These are phyloP conservation scores for Chymomyza caudatula DNA, from an alignment of 2,888 invertebrate species.

Conservation along the genomic window DNA sequence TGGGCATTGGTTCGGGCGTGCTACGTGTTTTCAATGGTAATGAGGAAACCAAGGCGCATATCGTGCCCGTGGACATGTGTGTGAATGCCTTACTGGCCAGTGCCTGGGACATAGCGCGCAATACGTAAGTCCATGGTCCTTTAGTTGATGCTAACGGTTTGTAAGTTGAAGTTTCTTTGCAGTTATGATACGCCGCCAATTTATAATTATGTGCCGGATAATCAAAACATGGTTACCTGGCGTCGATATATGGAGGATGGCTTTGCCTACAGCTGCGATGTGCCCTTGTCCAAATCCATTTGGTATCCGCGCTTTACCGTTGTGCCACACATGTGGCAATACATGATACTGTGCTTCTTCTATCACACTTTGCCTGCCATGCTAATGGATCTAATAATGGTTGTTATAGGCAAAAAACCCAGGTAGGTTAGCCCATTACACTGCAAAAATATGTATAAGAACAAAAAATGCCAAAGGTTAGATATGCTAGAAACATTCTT, in stretches of 20 bases:
- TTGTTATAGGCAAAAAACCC: conserved; percentile 74
- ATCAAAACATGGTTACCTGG: conserved; percentile 91
- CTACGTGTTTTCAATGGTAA: conserved; percentile 78
- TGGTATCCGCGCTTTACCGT: conserved; percentile 83
- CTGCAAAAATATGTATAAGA: background rate
- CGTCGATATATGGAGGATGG: conserved; percentile 81
- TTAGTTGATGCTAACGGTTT: background rate
- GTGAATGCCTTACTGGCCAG: conserved; percentile 79
- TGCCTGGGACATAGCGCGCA: conserved; percentile 79
- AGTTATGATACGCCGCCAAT: conserved; percentile 72
- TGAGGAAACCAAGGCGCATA: conserved; percentile 76
- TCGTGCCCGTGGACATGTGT: conserved; percentile 79
- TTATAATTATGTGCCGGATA: conserved; percentile 93
- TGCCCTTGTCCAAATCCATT: conserved; percentile 83
- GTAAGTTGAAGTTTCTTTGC: background rate
- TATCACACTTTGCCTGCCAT: conserved; percentile 84
- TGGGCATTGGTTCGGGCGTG: conserved; percentile 83
- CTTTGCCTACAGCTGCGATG: conserved; percentile 79
- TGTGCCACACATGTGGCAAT: conserved; percentile 79
- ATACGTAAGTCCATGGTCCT: conserved; percentile 65
- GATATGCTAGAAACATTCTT: no score
- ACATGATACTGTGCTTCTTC: conserved; percentile 80
- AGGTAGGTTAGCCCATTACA: conserved; percentile 71
- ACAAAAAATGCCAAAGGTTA: no score
- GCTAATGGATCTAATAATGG: conserved; percentile 80